Evolutionary conservation across 2,113 vertebrate species (phyloP).

Genomic region (Paratilapia polleni): DNA sequence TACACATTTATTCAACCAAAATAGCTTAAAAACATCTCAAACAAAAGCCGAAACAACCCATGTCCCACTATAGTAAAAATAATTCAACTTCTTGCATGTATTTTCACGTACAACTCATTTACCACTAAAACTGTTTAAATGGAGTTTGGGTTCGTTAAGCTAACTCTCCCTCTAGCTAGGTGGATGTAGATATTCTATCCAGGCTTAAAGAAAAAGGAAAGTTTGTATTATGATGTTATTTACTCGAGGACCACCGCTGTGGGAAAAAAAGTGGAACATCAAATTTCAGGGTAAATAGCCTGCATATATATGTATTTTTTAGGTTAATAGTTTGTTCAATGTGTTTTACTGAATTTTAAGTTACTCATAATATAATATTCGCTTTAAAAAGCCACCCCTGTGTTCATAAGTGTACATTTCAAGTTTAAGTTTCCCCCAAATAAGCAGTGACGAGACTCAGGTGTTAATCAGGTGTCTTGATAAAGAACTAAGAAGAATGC

Average conservation of each 20-base stretch:
- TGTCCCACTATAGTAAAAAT: accelerated
- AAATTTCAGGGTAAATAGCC: too few species aligned
- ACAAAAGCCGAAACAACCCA: background rate
- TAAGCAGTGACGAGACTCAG: background rate
- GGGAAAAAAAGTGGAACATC: too few species aligned
- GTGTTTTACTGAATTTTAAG: too few species aligned
- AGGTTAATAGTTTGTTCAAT: too few species aligned
- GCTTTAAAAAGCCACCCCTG: accelerated
- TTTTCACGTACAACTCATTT: background rate
- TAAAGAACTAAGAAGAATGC: background rate
- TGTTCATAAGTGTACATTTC: background rate
- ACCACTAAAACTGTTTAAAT: background rate
- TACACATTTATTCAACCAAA: background rate
- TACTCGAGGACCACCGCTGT: background rate
- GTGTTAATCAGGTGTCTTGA: background rate
- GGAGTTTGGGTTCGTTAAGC: background rate
- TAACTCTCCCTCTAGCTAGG: background rate
- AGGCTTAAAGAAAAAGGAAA: background rate
- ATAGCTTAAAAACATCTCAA: accelerated
- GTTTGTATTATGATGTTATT: background rate
- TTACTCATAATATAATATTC: background rate
- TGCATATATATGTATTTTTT: too few species aligned
- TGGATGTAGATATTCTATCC: background rate
- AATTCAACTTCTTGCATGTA: accelerated
- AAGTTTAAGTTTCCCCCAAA: accelerated